Evolutionary conservation across 2,797 vertebrate species (phyloP), one percentile per base, ranked within the genome.

Genomic region (Perodicticus potto): DNA sequence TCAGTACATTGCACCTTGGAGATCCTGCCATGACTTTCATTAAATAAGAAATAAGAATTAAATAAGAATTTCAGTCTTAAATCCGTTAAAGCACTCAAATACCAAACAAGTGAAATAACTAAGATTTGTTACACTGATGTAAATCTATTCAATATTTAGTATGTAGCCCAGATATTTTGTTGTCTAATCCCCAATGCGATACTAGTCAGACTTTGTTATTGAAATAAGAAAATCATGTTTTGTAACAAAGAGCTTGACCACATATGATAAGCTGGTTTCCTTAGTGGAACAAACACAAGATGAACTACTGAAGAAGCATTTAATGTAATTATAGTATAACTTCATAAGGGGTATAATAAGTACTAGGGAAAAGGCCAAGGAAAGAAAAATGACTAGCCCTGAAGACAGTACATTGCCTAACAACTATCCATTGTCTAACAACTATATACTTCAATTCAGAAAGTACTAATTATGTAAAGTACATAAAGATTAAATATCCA

Each of bases 1-100:
- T 5, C 10, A 32, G 32, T 57, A 43, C 1, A 86, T 12, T 65
- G 7, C 7, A 61, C 37, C 61, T 53, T 86, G 69, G 45, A 76
- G 85, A 89, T 86, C 76, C 29, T 91, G 19, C 34, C 89, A 65
- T n/a, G 59, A 25, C 34, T 91, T 91, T 86, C 37, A 80, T 53
- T 81, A 84, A 84, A 67, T 92, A 25, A 81, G 93, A 93, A 93
- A n/a, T n/a, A n/a, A n/a, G n/a, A n/a, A n/a, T n/a, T n/a, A n/a
- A n/a, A n/a, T n/a, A n/a, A 67, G 10, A 8, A 81, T 85, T 74
- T 81, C 57, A 67, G 23, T 55, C 9, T 93, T 95, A 81, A 37
- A 63, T 61, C 37, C 19, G 89, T 80, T 55, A 96, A 87, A 90
- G 45, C 13, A 55, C 17, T 49, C 22, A 91, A 70, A 69, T 92